Base-by-base conservation (phyloP, 2,888 invertebrate species). In the Onthophagus sagittarius region DNA sequence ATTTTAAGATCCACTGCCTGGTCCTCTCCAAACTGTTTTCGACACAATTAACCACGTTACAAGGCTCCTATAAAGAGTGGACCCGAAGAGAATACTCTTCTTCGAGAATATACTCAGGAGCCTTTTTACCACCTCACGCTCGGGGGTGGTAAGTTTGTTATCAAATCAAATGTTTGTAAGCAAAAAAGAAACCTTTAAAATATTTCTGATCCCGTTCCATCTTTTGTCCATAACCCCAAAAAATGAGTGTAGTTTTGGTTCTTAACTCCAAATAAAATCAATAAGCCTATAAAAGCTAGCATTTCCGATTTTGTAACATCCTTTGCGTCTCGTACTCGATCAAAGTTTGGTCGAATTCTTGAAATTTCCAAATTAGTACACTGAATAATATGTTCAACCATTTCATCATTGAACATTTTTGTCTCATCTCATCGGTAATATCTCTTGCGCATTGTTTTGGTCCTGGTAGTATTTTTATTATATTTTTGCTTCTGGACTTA, bases 171-270 rank as follows among this genome's bases (percentile, higher is more conserved):
- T 73, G 39, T 15, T 70, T 32, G 67, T n/a, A 9, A 77, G 72
- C 53, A 76, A 73, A 76, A 77, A 33, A 74, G 23, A 70, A 76
- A 76, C 70, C 75, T 53, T 72, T 77, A 33, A 75, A 77, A 77
- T 70, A 79, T 78, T 71, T 78, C 78, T 33, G 73, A 74, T 15
- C 77, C 78, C 14, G 77, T 78, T 14, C 77, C 79, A 76, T 78
- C 78, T 62, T 33, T 73, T 64, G 72, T 74, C 77, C 77, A 78
- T 11, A 79, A 71, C 76, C 78, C 78, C 7, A 72, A 63, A 75
- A 78, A 77, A 72, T 78, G 69, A 9, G 78, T 79, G 63, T 78
- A 77, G 67, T 74, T 78, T 71, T 75, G 74, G 70, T 77, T 78
- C 62, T 79, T 79, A 14, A 4, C 13, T 69, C 77, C 79, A 9